Conservation (phyloP, 2,888 invertebrate genomes). For the Mellilla xanthometata region DNA sequence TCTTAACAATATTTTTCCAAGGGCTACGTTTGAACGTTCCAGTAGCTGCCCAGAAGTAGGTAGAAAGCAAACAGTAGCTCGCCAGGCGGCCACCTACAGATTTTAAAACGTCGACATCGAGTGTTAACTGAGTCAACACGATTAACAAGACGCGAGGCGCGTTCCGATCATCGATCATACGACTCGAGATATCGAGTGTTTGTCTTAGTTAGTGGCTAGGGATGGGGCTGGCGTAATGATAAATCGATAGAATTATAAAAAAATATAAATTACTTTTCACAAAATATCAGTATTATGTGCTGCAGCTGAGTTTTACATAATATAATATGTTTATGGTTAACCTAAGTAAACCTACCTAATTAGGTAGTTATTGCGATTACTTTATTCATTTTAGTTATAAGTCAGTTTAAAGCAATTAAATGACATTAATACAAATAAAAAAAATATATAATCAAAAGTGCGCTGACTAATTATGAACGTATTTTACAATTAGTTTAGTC, state of each 20-base stretch:
- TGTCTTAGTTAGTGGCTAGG: constrained; percentile 44
- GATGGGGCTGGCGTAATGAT: constrained; percentile 30
- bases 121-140: constrained; percentile 72
- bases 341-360: no score
- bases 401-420: no score
- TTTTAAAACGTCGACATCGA: constrained; percentile 60
- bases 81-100: constrained; percentile 61
- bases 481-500: no score
- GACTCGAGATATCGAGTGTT: constrained; percentile 52
- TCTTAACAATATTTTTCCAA: constrained; percentile 5
- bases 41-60: constrained; percentile 45
- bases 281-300: no score
- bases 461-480: no score
- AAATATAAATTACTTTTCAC: no score
- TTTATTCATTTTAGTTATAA: no score
- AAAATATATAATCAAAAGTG: no score
- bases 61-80: constrained; percentile 65
- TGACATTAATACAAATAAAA: no score
- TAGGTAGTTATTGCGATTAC: no score
- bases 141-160: constrained; percentile 58
- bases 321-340: no score
- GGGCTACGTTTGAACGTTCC: constrained; percentile 15
- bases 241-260: constrained; percentile 4
- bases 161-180: constrained; percentile 66
- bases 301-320: no score